Percentiles rank a stretch among this genome's conserved stretches.
Evolutionary conservation across 2,113 vertebrate species (phyloP).

Genomic region (Cranoglanis bouderius): DNA sequence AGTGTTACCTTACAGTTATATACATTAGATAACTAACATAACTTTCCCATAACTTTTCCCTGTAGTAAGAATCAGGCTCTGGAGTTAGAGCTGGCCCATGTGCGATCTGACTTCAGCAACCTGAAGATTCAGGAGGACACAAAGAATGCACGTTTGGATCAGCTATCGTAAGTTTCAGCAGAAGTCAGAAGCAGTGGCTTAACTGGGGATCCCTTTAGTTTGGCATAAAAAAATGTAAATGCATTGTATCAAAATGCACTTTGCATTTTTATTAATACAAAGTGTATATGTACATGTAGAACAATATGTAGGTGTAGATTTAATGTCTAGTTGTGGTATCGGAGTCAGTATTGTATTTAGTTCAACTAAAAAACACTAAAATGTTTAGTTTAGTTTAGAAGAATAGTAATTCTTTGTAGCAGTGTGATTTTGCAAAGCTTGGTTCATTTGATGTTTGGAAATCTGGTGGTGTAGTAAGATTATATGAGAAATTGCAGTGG

Average conservation of each 20-base stretch:
- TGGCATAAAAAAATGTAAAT: neutral
- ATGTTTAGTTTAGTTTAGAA: neutral
- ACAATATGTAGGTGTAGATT: neutral
- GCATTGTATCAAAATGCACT: neutral
- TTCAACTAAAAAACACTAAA: neutral
- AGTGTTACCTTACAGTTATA: neutral
- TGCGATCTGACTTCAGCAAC: conserved; percentile 82
- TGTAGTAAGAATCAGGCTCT: conserved; percentile 86
- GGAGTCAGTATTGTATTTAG: neutral
- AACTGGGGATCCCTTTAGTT: neutral
- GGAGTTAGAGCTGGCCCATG: conserved; percentile 84
- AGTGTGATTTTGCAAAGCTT: neutral
- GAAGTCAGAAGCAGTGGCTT: neutral
- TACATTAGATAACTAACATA: neutral
- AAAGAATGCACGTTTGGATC: conserved; percentile 84
- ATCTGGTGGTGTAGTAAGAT: neutral
- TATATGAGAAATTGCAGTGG: neutral
- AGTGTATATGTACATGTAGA: too few species aligned
- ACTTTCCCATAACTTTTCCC: neutral
- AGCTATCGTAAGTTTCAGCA: conserved; percentile 82
- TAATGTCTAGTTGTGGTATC: neutral
- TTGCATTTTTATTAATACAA: neutral
- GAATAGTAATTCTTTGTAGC: neutral
- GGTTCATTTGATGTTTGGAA: neutral
- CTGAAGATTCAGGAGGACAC: conserved; percentile 85